Percentiles rank a stretch among this genome's conserved stretches.
These are phyloP conservation scores for Oceanites oceanicus DNA, from an alignment of 2,113 vertebrate genomes.

Conservation along the genomic window DNA sequence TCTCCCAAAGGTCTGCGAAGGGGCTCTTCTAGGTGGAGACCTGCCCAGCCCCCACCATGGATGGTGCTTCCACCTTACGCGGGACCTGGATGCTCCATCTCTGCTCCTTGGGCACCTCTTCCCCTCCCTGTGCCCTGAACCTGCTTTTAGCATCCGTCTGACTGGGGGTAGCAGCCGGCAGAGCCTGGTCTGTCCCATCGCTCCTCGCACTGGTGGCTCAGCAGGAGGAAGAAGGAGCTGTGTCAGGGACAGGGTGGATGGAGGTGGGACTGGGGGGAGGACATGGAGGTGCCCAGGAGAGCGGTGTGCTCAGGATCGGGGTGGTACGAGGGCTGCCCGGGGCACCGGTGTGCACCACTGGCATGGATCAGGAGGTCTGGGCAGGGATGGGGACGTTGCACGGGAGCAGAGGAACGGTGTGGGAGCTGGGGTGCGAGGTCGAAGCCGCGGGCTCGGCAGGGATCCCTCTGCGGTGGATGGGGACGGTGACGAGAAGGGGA, in stretches of 20 bases:
- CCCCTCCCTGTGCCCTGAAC: not conserved
- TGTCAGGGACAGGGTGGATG: fast-evolving
- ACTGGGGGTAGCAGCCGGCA: not conserved
- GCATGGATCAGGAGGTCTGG: conserved; percentile 8
- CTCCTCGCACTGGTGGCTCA: not conserved
- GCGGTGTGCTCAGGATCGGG: not conserved
- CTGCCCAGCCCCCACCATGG: not conserved
- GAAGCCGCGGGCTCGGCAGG: not conserved
- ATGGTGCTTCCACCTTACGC: not conserved
- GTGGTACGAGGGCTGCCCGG: not conserved
- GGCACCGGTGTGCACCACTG: not conserved
- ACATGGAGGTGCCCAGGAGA: not conserved
- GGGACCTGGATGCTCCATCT: not conserved
- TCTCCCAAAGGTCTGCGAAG: not conserved
- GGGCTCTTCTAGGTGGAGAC: not conserved
- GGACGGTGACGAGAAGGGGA: not conserved
- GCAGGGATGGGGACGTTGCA: not conserved
- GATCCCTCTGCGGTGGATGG: not conserved
- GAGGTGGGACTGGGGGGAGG: not conserved
- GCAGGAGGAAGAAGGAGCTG: not conserved
- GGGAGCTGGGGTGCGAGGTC: not conserved
- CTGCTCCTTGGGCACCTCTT: not conserved
- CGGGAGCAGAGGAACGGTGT: not conserved
- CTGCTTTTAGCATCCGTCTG: not conserved
- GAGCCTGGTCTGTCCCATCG: not conserved